Evolutionary conservation across 2,797 vertebrate species (phyloP).

Genomic region (Ptychobarbus kaznakovi): DNA sequence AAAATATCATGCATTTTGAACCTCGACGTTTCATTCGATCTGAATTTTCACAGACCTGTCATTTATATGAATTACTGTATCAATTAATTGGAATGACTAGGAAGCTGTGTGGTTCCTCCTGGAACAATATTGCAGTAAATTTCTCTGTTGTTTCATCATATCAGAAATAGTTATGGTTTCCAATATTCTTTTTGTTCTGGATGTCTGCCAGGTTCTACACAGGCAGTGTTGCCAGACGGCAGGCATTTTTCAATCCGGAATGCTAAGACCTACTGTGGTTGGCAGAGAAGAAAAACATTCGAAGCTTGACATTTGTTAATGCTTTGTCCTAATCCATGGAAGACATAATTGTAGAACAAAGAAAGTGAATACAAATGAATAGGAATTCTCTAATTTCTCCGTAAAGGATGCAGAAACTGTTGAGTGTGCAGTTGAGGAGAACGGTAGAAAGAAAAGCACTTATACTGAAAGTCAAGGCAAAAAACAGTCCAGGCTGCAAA

Average conservation of each 20-base stretch:
- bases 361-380: constrained; percentile 7
- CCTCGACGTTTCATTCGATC: constrained; percentile 41
- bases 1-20: constrained; percentile 57
- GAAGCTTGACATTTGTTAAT: constrained; percentile 45
- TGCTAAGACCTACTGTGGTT: constrained; percentile 26
- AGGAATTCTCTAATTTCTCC: constrained; percentile 25
- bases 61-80: constrained; percentile 60
- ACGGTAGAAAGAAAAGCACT: background rate
- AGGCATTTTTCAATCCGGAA: constrained; percentile 45
- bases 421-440: constrained; percentile 9
- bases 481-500: constrained; percentile 13
- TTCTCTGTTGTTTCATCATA: constrained; percentile 67
- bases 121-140: constrained; percentile 59
- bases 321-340: constrained; percentile 43
- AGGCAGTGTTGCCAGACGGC: constrained; percentile 52
- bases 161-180: constrained; percentile 57
- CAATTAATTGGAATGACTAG: constrained; percentile 62
- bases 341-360: constrained; percentile 38
- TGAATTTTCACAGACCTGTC: constrained; percentile 48
- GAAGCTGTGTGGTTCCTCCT: constrained; percentile 52
- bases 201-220: constrained; percentile 60
- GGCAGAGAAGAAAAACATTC: constrained; percentile 45
- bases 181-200: constrained; percentile 59
- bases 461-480: background rate
- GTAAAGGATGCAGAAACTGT: background rate